Base-by-base conservation (phyloP, 1,140 invertebrate genomes). In the Streblospio benedicti region DNA sequence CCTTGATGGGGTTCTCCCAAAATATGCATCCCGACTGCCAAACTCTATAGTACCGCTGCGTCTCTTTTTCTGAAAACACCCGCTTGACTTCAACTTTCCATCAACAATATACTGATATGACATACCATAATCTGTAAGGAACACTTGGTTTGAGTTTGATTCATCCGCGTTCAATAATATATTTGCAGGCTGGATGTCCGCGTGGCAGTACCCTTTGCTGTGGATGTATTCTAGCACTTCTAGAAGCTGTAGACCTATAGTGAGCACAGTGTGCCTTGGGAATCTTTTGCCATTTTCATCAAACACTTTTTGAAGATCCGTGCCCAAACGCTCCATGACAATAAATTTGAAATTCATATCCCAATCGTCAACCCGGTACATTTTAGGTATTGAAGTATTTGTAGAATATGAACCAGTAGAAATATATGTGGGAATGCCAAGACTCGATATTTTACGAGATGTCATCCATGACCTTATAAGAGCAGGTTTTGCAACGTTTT, bases 31-130 rank as follows among this genome's bases (percentile, higher is more conserved):
- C 62, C 91, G 83, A 16, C 91, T 96, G 57, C 91, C 95, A 71
- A 91, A 98, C 73, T 97, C 90, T 59, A 96, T 80, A 4, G 95
- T 99, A 20, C 95, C 95, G 78, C 97, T 91, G 76, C 98, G 94
- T 27, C 93, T 93, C 74, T 87, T 87, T 57, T 90, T 82, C 57
- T 87, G 85, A 76, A 97, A 93, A 77, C 88, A 87, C 58, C 86
- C 84, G 76, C 91, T 93, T 59, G 86, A 85, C 74, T 91, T 91
- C 75, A 96, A 93, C 30, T 82, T 78, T 12, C 87, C 90, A 65
- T 87, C 83, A 30, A 81, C 77, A 64, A 85, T 73, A 78, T 88
- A 97, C 71, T 89, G 88, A 47, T 86, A 88, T 5, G 92, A 92
- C 43, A 97, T 78, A 4, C 94, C 94, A 81, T 87, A 98, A 80